These are phyloP conservation scores for Epsilonema sp. DNA, from an alignment of 2,888 invertebrate species.

Conservation along the genomic window DNA sequence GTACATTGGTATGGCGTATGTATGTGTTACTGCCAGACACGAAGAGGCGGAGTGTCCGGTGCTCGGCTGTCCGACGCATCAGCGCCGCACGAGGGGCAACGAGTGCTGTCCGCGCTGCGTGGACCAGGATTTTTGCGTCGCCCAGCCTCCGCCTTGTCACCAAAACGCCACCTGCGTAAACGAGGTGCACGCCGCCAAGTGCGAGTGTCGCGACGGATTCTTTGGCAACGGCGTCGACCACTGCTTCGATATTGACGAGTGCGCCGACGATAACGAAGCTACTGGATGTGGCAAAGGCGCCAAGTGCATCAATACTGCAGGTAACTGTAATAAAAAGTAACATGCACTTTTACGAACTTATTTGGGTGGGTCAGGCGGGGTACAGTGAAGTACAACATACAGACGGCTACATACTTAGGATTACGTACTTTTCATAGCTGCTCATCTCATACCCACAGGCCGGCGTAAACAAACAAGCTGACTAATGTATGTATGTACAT, in stretches of 20 bases:
- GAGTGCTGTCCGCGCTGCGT: constrained; percentile 18
- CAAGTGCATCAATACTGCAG: constrained; percentile 21
- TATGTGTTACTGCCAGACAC: no score
- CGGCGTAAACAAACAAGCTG: no score
- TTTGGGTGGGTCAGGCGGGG: no score
- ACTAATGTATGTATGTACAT: no score
- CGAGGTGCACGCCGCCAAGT: constrained; percentile 11
- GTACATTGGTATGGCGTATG: no score
- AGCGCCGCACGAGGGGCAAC: constrained; percentile 14
- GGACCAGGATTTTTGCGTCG: constrained; percentile 14
- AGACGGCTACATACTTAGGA: no score
- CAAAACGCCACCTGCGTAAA: constrained; percentile 17
- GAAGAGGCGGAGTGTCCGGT: constrained; percentile 1
- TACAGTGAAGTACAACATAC: no score
- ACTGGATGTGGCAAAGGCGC: constrained; percentile 20
- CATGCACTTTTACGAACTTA: no score
- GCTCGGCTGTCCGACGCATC: background rate
- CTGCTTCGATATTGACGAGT: constrained; percentile 27
- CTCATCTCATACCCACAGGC: no score
- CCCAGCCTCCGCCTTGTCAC: constrained; percentile 13
- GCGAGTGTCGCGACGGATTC: constrained; percentile 21
- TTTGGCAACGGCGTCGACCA: constrained; percentile 23
- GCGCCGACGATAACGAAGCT: constrained; percentile 17
- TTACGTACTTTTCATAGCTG: no score
- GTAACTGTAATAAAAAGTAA: no score